Percentiles rank a stretch among this genome's conserved stretches.
These are phyloP conservation scores for Notiomystis cincta DNA, from an alignment of 2,113 vertebrate species.

Conservation along the genomic window DNA sequence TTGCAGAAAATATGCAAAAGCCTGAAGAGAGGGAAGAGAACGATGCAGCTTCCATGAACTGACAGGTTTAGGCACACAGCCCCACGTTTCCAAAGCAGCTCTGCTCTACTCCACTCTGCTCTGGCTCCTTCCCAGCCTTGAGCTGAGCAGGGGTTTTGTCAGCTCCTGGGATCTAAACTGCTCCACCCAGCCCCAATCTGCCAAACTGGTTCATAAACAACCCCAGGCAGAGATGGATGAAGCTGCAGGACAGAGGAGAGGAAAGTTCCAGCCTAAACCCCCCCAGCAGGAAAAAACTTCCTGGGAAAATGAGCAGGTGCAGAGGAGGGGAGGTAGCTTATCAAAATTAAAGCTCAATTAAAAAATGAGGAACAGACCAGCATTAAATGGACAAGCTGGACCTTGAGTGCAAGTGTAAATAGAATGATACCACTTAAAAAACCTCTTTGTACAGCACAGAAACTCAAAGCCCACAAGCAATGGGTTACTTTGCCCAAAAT, in stretches of 20 bases:
- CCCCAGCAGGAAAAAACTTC: neutral
- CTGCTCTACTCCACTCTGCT: neutral
- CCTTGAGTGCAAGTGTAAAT: neutral
- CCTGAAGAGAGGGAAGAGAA: neutral
- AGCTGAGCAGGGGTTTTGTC: conserved; percentile 18
- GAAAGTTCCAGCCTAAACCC: neutral
- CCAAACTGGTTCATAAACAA: neutral
- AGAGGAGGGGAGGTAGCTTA: neutral
- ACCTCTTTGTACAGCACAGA: neutral
- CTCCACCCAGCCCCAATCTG: neutral
- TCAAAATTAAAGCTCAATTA: neutral
- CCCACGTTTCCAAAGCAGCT: neutral
- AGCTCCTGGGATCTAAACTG: neutral
- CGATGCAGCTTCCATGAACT: neutral
- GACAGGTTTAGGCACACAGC: neutral
- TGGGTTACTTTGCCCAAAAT: neutral
- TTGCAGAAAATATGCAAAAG: neutral
- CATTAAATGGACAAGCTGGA: neutral
- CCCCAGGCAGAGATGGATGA: neutral
- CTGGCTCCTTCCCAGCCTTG: neutral
- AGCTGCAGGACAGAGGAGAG: neutral
- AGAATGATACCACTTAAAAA: neutral
- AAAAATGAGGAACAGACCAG: neutral
- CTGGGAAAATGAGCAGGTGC: neutral
- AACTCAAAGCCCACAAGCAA: neutral